These are phyloP conservation scores for Dromococcyx pavoninus DNA, from an alignment of 2,797 vertebrate species.

Conservation along the genomic window DNA sequence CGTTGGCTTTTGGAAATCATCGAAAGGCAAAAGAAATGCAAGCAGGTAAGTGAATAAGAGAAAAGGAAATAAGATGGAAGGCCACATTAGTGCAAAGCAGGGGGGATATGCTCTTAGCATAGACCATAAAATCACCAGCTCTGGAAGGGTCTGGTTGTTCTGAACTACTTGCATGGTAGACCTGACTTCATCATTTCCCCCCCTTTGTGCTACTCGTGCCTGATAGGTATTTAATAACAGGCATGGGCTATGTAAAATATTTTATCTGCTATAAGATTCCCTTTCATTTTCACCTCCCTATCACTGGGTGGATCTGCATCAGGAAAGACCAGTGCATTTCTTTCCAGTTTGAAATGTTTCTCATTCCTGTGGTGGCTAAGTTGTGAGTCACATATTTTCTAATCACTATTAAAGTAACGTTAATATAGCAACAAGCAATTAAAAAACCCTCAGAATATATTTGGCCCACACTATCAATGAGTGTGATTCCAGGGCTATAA, in stretches of 20 bases:
- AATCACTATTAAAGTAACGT: not conserved
- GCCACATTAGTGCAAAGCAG: not conserved
- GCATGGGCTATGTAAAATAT: not conserved
- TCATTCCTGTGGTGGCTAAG: slow-evolving; percentile 8
- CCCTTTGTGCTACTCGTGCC: not conserved
- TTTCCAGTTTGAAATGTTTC: slow-evolving; percentile 1
- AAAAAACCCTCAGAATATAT: not conserved
- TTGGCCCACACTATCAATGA: not conserved
- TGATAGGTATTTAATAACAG: not conserved
- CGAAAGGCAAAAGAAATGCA: not conserved
- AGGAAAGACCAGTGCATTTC: not conserved
- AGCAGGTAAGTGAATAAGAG: not conserved
- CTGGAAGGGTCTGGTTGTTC: not conserved
- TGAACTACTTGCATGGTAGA: fast-evolving
- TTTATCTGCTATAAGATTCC: not conserved
- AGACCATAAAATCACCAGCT: not conserved
- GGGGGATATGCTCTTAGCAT: not conserved
- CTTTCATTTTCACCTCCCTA: not conserved
- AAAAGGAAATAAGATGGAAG: not conserved
- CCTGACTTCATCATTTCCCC: not conserved
- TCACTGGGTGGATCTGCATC: not conserved
- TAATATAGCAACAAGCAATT: slow-evolving; percentile 41
- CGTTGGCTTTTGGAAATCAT: not conserved
- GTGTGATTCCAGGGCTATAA: not conserved
- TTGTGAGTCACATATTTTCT: slow-evolving; percentile 36